Percentiles rank a stretch among this genome's conserved stretches.
Conservation (phyloP, 1,140 invertebrate species). For the Euwallacea similis region DNA sequence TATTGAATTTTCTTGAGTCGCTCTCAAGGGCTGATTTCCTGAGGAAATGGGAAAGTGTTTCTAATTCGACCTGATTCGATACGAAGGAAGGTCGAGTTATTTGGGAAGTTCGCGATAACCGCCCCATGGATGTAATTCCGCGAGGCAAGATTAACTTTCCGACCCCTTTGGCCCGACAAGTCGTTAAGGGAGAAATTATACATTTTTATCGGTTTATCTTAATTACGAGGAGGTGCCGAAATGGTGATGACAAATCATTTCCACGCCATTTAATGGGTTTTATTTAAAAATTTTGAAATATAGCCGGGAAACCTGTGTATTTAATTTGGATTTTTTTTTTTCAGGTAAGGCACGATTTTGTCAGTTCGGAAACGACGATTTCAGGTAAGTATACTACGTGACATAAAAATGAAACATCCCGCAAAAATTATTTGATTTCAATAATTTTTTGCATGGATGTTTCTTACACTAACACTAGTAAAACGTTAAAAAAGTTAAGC, state of each 20-base stretch:
- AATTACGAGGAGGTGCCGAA: conserved; percentile 14
- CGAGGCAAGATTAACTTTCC: conserved; percentile 29
- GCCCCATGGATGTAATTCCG: conserved; percentile 31
- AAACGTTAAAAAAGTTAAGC: too few species aligned
- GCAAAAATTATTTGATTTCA: too few species aligned
- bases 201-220: conserved; percentile 35
- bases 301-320: too few species aligned
- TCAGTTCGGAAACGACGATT: too few species aligned
- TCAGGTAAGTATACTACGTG: too few species aligned
- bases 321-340: too few species aligned
- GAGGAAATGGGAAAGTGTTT: conserved; percentile 45
- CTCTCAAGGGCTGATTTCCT: conserved; percentile 34
- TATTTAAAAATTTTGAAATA: neutral
- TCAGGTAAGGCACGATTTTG: too few species aligned
- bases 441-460: too few species aligned
- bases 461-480: too few species aligned
- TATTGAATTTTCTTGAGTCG: too few species aligned
- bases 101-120: conserved; percentile 32
- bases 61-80: conserved; percentile 46
- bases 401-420: too few species aligned
- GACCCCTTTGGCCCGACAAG: conserved; percentile 8
- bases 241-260: conserved; percentile 25
- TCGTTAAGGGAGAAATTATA: conserved; percentile 30
- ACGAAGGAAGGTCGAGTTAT: conserved; percentile 22
- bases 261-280: neutral